A percentile compares a stretch with the other conserved stretches of the same genome.
phyloP scores from a whole-genome alignment of 2,888 invertebrate species.

The Macropis europaea region DNA sequence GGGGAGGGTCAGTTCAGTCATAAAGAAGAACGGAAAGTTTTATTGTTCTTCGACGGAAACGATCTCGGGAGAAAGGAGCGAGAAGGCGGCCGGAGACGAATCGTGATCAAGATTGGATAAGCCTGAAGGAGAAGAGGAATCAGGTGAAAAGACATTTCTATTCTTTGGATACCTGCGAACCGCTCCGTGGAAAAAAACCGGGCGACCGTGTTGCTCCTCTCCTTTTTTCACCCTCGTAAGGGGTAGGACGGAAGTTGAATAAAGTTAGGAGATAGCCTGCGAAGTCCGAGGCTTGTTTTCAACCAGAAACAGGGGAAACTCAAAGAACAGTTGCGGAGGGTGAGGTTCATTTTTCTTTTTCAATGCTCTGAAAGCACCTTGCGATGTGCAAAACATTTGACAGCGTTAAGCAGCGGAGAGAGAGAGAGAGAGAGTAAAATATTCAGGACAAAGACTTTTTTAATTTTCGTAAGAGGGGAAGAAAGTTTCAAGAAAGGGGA shows the following conservation, averaged over 20 bases:
- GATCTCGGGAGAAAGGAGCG: neutral
- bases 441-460: too few species aligned
- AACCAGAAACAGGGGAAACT: neutral
- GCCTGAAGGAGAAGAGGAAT: neutral
- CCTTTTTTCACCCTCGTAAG: neutral
- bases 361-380: too few species aligned
- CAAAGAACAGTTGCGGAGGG: conserved; percentile 1
- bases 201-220: neutral
- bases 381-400: too few species aligned
- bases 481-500: too few species aligned
- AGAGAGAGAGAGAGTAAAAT: too few species aligned
- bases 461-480: too few species aligned
- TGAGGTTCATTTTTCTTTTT: conserved; percentile 4
- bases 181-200: neutral
- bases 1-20: neutral
- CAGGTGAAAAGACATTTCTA: neutral
- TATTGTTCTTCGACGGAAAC: neutral
- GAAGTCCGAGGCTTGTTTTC: conserved; percentile 3
- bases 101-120: neutral
- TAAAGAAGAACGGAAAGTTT: neutral
- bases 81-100: neutral
- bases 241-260: neutral
- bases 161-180: neutral
- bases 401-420: neutral
- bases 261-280: neutral